A percentile compares a stretch with the other conserved stretches of the same genome.
Conservation (phyloP, 2,888 invertebrate species). For the Caenorhabditis parvicauda region DNA sequence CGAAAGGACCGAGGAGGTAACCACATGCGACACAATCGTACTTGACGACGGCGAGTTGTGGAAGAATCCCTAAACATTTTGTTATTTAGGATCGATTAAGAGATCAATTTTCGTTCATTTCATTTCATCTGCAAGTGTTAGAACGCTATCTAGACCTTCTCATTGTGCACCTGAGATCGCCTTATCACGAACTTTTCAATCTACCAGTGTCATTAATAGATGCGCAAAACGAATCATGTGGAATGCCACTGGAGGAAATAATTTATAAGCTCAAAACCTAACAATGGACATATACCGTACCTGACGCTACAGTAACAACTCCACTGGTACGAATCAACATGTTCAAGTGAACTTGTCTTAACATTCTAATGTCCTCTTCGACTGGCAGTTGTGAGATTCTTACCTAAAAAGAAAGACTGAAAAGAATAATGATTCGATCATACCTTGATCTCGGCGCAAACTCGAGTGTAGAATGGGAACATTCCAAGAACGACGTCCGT, state of each 20-base stretch:
- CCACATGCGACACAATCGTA: conserved; percentile 96
- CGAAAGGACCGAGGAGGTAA: conserved; percentile 90
- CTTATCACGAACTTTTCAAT: no score
- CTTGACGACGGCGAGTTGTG: conserved; percentile 90
- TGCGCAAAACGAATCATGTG: no score
- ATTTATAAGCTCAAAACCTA: background rate
- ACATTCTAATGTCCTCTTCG: conserved; percentile 89
- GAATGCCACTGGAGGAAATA: background rate
- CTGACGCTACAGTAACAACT: conserved; percentile 90
- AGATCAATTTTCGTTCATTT: no score
- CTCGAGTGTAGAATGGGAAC: conserved; percentile 91
- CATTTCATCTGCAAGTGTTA: no score
- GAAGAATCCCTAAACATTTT: conserved; percentile 74
- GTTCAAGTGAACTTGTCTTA: conserved; percentile 77
- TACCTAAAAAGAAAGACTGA: conserved; percentile 66
- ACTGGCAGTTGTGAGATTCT: conserved; percentile 90
- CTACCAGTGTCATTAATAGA: no score
- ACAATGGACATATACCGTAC: conserved; percentile 63
- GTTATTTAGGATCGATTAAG: background rate
- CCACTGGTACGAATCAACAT: conserved; percentile 89
- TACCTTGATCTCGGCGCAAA: conserved; percentile 79
- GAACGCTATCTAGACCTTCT: no score
- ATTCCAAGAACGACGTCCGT: conserved; percentile 81
- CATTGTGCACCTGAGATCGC: no score
- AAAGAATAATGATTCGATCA: background rate